Evolutionary conservation across 2,113 vertebrate genomes (phyloP), one percentile per base, ranked within the genome.

Genomic region (Eurystomus gularis): DNA sequence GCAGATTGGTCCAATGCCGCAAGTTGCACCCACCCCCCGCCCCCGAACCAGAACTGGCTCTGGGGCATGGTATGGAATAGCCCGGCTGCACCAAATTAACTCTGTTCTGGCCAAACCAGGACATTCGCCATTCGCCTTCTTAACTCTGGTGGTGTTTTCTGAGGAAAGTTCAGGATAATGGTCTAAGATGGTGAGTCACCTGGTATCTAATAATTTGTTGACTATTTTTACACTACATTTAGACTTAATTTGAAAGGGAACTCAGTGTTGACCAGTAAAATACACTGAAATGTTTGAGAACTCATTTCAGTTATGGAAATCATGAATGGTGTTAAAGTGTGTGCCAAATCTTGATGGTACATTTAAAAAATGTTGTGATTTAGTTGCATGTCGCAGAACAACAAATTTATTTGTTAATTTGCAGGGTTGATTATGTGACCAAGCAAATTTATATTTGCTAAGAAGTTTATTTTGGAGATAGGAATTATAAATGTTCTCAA

Each of bases 311-410:
- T 83, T 81, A 40, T 13, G 14, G 28, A 84, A 77, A n/a, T 54
- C 0, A 1, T 48, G 3, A 68, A 52, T 46, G 55, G 8, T 3
- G 11, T 76, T 79, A 42, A 69, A 62, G 49, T 55, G 4, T 33
- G 21, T 82, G 17, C 48, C 77, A 65, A 90, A 82, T 72, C 46
- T n/a, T 65, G 28, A 18, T 3, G 3, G 29, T 65, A 13, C 2
- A 2, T 76, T 37, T 86, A 51, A 20, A 64, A 90, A 82, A 35
- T 37, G 6, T 6, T 91, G 17, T 24, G 29, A 44, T 77, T 65
- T 57, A 62, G 26, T 55, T 84, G 6, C 10, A 23, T 40, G 28
- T 75, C 5, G 1, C 17, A 55, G 18, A 87, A 29, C 13, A 78
- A 25, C 7, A 70, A 7, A 12, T 83, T 55, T 72, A 6, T 55